Base-by-base conservation (phyloP, 2,888 invertebrate species). In the Stegophylla sp. region DNA sequence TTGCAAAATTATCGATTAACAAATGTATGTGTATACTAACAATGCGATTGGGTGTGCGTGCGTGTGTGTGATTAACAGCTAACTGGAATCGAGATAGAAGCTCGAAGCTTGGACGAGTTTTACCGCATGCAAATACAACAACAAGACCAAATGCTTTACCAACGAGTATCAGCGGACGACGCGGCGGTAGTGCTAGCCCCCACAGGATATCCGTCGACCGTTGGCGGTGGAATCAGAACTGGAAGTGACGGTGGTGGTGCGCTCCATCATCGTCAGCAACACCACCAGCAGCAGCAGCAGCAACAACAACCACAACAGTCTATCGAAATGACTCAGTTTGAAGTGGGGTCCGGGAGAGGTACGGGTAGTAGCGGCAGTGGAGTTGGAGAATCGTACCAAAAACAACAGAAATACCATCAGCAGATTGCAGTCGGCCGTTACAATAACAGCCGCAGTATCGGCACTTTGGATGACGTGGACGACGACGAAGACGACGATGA, bases 91-190 rank as follows among this genome's bases (percentile, higher is more conserved):
- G 75, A 64, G 13, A 76, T 76, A 26, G 75, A 64, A 53, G 75
- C 75, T 26, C 75, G 75, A 26, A 76, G 75, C n/a, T 53, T 76
- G 75, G 75, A 76, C 66, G 75, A 76, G 41, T 76, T 76, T 76
- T 76, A 76, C 43, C 75, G 75, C 13, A 66, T 76, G 75, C 75
- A 76, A 76, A 76, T 76, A 66, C 75, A 66, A 20, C 75, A 76
- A n/a, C 74, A 74, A 20, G 51, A 74, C 13, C 34, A 64, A 51
- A 5, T 43, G 66, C 41, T 76, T 7, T 76, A 76, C n/a, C 51
- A 64, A 17, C 75, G 75, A 15, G 51, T 75, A n/a, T 51, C 51
- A 1, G 63, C 51, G 12, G 64, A 66, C 75, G 75, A 66, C 26
- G 41, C 66, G 51, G 20, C 51, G 17, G 28, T 41, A 1, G 28